Evolutionary conservation across 2,797 vertebrate species (phyloP).

Genomic region (Melanotaenia boesemani): DNA sequence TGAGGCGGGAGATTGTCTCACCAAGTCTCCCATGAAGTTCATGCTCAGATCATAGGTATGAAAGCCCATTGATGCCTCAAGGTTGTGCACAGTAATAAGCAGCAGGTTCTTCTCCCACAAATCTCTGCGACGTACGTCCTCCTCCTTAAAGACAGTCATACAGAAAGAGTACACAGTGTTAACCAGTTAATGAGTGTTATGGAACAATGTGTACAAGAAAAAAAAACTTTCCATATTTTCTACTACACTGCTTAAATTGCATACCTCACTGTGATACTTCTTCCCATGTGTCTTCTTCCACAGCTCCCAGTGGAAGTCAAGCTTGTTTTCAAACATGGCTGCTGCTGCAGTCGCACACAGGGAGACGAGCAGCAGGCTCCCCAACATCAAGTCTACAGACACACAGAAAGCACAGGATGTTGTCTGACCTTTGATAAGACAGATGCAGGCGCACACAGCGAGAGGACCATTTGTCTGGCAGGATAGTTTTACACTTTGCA

Average conservation of each 20-base stretch:
- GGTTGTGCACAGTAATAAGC: conserved; percentile 88
- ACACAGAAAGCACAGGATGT: conserved; percentile 30
- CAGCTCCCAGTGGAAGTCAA: conserved; percentile 87
- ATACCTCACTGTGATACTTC: conserved; percentile 80
- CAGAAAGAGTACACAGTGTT: background rate
- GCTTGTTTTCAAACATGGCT: conserved; percentile 66
- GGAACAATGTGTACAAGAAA: background rate
- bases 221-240: background rate
- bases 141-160: conserved; percentile 71
- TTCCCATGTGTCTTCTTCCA: conserved; percentile 88
- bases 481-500: background rate
- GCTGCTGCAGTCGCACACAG: conserved; percentile 45
- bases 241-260: background rate
- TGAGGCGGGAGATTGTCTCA: conserved; percentile 58
- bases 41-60: conserved; percentile 89
- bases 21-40: conserved; percentile 92
- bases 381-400: conserved; percentile 66
- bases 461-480: background rate
- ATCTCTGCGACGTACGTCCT: conserved; percentile 80
- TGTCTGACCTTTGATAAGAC: conserved; percentile 24
- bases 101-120: conserved; percentile 92
- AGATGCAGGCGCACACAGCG: background rate
- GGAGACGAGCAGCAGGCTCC: conserved; percentile 64
- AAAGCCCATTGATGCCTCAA: conserved; percentile 91
- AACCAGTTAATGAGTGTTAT: background rate